Evolutionary conservation across 2,797 vertebrate species (phyloP).

Genomic region (Propithecus deckenii): DNA sequence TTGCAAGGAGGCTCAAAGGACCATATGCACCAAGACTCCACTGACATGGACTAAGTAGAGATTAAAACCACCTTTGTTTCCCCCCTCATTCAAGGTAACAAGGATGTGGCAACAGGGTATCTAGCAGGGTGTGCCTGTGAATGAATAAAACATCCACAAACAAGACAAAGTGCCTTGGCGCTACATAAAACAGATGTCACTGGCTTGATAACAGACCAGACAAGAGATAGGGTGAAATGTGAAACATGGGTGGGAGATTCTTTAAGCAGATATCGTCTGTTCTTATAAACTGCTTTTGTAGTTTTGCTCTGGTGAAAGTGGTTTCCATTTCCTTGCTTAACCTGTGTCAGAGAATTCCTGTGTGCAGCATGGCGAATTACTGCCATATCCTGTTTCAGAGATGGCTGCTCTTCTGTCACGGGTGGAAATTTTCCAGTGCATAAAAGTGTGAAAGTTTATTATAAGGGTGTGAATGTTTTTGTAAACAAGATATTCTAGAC

Average conservation of each 20-base stretch:
- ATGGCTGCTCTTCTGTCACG: slow-evolving; percentile 17
- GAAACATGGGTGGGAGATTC: not conserved
- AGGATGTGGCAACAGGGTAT: not conserved
- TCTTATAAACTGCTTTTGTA: not conserved
- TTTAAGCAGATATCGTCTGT: not conserved
- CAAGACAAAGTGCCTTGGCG: not conserved
- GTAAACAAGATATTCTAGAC: slow-evolving; percentile 70
- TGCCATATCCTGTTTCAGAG: slow-evolving; percentile 47
- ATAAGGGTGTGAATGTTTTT: slow-evolving; percentile 65
- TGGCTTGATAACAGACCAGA: slow-evolving; percentile 38
- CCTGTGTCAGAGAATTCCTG: slow-evolving; percentile 43
- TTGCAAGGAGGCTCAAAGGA: not conserved
- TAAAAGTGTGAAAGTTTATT: slow-evolving; percentile 72
- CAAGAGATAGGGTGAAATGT: not conserved
- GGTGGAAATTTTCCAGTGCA: slow-evolving; percentile 64
- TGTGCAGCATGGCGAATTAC: slow-evolving; percentile 20
- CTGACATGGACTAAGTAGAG: not conserved
- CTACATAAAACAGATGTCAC: not conserved
- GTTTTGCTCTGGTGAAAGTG: slow-evolving; percentile 34
- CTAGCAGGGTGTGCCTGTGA: not conserved
- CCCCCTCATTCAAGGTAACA: not conserved
- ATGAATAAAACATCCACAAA: not conserved
- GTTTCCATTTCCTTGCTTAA: slow-evolving; percentile 36
- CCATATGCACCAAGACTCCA: not conserved
- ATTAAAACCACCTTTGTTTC: not conserved